Evolutionary conservation across 1,140 invertebrate genomes (phyloP).

Genomic region (Euwallacea fornicatus): DNA sequence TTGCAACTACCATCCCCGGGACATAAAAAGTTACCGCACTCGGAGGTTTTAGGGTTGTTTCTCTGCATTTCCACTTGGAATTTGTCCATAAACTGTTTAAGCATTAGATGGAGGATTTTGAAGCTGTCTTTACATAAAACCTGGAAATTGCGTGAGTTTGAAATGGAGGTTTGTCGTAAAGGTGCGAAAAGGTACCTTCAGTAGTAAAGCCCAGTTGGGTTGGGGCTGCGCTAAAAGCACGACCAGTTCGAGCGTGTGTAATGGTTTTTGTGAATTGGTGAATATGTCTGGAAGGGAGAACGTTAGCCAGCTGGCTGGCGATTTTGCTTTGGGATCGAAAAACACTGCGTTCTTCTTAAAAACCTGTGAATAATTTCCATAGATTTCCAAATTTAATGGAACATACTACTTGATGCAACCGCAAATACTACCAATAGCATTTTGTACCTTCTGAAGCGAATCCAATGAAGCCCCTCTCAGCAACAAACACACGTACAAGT

Average conservation of each 20-base stretch:
- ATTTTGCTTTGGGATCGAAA: constrained; percentile 55
- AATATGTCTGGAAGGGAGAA: constrained; percentile 67
- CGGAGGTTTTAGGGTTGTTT: constrained; percentile 40
- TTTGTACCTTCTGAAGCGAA: constrained; percentile 71
- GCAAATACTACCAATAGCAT: constrained; percentile 1
- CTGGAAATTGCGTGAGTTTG: constrained; percentile 47
- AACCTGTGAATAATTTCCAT: constrained; percentile 51
- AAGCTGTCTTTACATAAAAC: constrained; percentile 68
- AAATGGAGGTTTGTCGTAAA: neutral
- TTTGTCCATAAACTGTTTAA: constrained; percentile 44
- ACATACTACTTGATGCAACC: neutral
- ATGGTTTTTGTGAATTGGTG: constrained; percentile 54
- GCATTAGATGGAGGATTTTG: constrained; percentile 52
- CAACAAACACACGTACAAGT: constrained; percentile 69
- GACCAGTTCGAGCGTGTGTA: constrained; percentile 64
- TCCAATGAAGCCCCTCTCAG: constrained; percentile 71
- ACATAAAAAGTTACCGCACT: constrained; percentile 69
- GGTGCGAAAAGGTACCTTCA: constrained; percentile 60
- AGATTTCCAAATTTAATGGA: too few relatives aligned
- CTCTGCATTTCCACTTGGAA: constrained; percentile 41
- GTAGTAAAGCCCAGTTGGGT: constrained; percentile 69
- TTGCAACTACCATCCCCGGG: constrained; percentile 54
- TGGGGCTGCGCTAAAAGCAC: constrained; percentile 75
- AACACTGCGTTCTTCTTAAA: constrained; percentile 61
- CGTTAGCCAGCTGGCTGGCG: constrained; percentile 66